Evolutionary conservation across 2,113 vertebrate species (phyloP).

Genomic region (Chaetura pelagica): DNA sequence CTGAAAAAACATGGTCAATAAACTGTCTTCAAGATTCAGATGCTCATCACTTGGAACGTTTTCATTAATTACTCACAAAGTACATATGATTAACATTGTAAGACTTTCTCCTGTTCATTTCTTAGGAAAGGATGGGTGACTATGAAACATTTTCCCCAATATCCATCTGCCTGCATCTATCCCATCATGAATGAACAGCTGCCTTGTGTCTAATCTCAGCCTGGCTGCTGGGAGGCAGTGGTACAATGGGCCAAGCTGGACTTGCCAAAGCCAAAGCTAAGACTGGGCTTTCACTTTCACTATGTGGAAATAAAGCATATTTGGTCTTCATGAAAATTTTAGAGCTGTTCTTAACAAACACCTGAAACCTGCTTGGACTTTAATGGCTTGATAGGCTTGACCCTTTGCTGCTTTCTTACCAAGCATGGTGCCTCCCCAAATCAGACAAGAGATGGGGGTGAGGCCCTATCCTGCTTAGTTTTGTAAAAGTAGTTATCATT

Average conservation of each 20-base stretch:
- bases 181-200: rapidly evolving
- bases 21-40: not conserved
- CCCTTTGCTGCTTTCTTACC: not conserved
- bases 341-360: not conserved
- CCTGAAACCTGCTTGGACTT: not conserved
- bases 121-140: not conserved
- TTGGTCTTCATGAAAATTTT: not conserved
- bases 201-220: not conserved
- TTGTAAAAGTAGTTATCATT: not conserved
- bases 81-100: rapidly evolving
- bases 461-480: not conserved
- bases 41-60: not conserved
- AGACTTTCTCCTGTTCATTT: not conserved
- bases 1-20: not conserved
- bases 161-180: not conserved
- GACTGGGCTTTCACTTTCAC: not conserved
- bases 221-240: not conserved
- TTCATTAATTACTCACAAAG: not conserved
- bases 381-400: not conserved
- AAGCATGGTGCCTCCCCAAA: not conserved
- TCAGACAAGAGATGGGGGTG: rapidly evolving
- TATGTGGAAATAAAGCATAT: not conserved
- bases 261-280: not conserved
- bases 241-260: not conserved
- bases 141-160: not conserved